Base-by-base conservation (phyloP, 2,113 vertebrate genomes). In the Tragelaphus strepsiceros region DNA sequence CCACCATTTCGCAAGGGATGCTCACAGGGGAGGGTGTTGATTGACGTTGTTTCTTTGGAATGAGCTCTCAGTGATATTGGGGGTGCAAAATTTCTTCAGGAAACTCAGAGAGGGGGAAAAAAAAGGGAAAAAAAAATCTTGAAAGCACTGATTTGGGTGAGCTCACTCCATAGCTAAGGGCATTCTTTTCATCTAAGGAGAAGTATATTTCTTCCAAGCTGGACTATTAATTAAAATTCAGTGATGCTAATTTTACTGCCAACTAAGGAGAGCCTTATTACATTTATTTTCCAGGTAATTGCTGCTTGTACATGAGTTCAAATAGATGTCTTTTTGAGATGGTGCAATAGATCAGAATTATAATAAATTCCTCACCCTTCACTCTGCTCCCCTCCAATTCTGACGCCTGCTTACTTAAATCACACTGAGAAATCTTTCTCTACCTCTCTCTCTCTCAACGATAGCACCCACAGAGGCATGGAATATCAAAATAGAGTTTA, bases 241-340 rank as follows among this genome's bases (percentile, higher is more conserved):
- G 90, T 26, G 11, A 98, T 97, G 98, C 86, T 98, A 97, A 98
- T 96, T 98, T 97, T 98, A 98, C 94, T 95, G 91, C 96, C 98
- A 97, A 94, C 95, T 96, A 97, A 98, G 96, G 91, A 98, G 95
- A 97, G 98, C 94, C 94, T 97, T 98, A 98, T 97, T 98, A 97
- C 97, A 98, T 98, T 98, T 98, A 98, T 98, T 98, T 98, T 97
- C 94, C 96, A 98, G 98, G 98, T 98, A 98, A 98, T 98, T 98
- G 97, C 95, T 98, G 96, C 98, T 98, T 98, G 96, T 96, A 98
- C 96, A 98, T 93, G 91, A 98, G 97, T 97, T 98, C 97, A 97
- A 98, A 97, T 97, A 97, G 95, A 98, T 97, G 97, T 98, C 98
- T 97, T 93, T 96, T 97, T 97, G 93, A 96, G 97, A 98, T 98